phyloP scores from a whole-genome alignment of 2,888 invertebrate genomes.

The Nowickia ferox region DNA sequence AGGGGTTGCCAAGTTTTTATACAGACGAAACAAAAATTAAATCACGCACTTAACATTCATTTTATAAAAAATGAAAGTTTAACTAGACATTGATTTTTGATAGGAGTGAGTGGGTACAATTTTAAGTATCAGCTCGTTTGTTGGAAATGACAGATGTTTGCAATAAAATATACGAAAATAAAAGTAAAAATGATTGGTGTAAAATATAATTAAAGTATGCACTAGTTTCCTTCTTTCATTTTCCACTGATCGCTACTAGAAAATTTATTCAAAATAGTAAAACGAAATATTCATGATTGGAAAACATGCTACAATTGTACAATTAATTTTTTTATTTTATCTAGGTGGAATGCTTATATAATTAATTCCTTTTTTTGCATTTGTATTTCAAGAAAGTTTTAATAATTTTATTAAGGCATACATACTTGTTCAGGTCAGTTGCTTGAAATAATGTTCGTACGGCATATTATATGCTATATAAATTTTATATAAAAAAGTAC shows the following conservation, averaged over 20 bases:
- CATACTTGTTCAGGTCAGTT: neutral
- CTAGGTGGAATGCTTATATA: slow-evolving; percentile 36
- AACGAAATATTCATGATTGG: slow-evolving; percentile 44
- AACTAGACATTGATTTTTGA: slow-evolving; percentile 44
- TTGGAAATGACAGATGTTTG: slow-evolving; percentile 31
- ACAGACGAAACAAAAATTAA: slow-evolving; percentile 29
- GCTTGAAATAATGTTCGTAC: neutral
- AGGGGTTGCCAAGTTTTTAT: slow-evolving; percentile 53
- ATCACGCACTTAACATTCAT: slow-evolving; percentile 47
- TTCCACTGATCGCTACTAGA: neutral
- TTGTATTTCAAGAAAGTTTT: slow-evolving; percentile 8
- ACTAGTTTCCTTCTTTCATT: slow-evolving; percentile 58
- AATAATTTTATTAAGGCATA: neutral
- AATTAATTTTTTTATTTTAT: slow-evolving; percentile 2
- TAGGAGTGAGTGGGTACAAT: slow-evolving; percentile 31
- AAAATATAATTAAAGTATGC: neutral
- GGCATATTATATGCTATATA: neutral
- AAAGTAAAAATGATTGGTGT: neutral
- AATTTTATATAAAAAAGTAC: neutral
- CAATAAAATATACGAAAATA: neutral
- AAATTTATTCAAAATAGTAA: slow-evolving; percentile 18
- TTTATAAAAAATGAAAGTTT: slow-evolving; percentile 55
- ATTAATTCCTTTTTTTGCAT: slow-evolving; percentile 6
- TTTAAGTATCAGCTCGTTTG: neutral
- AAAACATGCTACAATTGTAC: slow-evolving; percentile 20